Percentiles rank a stretch among this genome's conserved stretches.
phyloP scores from a whole-genome alignment of 2,888 invertebrate species.

The Zygogramma bicolorata region DNA sequence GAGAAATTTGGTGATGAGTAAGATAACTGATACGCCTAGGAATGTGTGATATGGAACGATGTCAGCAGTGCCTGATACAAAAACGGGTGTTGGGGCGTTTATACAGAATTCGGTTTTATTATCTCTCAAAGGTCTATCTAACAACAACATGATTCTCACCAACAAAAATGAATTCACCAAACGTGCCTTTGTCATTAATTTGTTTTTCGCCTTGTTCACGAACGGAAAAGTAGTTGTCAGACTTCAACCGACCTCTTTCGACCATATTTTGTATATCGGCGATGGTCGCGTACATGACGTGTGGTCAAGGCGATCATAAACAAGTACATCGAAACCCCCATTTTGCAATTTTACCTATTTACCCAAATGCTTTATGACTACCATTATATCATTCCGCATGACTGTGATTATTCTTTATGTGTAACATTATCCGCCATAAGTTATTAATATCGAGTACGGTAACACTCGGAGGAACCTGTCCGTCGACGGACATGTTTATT shows the following conservation, averaged over 20 bases:
- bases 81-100: no score
- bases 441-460: conserved; percentile 22
- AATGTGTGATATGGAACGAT: no score
- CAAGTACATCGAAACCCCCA: conserved; percentile 8
- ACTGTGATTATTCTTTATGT: conserved; percentile 31
- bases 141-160: no score
- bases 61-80: no score
- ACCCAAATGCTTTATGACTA: conserved; percentile 22
- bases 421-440: conserved; percentile 32
- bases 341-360: conserved; percentile 19
- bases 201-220: background rate
- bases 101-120: no score
- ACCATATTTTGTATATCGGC: background rate
- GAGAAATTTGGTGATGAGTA: no score
- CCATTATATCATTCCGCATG: conserved; percentile 23
- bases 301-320: conserved; percentile 15
- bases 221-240: background rate
- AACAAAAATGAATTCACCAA: no score
- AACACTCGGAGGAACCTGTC: conserved; percentile 21
- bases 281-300: background rate
- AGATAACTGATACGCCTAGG: no score
- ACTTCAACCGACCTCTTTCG: background rate
- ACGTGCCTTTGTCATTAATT: no score
- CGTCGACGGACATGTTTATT: conserved; percentile 2
- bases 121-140: no score